Conservation (phyloP, 2,113 vertebrate genomes). For the Labrus mixtus region DNA sequence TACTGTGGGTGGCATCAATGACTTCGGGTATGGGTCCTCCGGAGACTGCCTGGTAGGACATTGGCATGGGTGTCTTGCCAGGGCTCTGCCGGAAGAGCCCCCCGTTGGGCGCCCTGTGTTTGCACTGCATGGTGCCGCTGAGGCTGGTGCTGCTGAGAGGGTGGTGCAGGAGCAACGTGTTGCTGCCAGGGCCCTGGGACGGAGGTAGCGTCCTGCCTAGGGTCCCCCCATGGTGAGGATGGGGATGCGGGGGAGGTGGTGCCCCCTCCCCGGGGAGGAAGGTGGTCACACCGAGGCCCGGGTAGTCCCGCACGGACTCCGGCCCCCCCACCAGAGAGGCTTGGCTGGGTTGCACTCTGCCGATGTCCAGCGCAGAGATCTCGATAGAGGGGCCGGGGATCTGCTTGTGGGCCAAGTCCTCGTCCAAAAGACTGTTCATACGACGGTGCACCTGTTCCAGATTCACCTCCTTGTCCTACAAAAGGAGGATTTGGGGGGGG, state of each 20-base stretch:
- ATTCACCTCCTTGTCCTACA: conserved; percentile 98
- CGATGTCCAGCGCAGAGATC: conserved; percentile 97
- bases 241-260: conserved; percentile 66
- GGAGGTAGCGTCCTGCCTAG: conserved; percentile 92
- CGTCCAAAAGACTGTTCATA: conserved; percentile 98
- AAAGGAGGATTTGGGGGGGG: conserved; percentile 35
- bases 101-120: conserved; percentile 98
- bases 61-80: conserved; percentile 95
- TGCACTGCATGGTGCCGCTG: conserved; percentile 93
- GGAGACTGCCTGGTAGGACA: conserved; percentile 95
- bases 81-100: conserved; percentile 98
- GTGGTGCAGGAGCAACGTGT: conserved; percentile 87
- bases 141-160: conserved; percentile 81
- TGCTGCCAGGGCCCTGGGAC: conserved; percentile 89
- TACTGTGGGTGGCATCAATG: conserved; percentile 95
- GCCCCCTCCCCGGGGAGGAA: conserved; percentile 92
- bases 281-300: conserved; percentile 94
- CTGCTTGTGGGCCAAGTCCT: conserved; percentile 98
- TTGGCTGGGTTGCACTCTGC: conserved; percentile 90
- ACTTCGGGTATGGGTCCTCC: conserved; percentile 94
- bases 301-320: conserved; percentile 92
- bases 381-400: conserved; percentile 95
- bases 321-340: conserved; percentile 74
- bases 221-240: conserved; percentile 88
- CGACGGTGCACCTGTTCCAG: conserved; percentile 97